Evolutionary conservation across 2,797 vertebrate genomes (phyloP).

Genomic region (Sebastes diaconus): DNA sequence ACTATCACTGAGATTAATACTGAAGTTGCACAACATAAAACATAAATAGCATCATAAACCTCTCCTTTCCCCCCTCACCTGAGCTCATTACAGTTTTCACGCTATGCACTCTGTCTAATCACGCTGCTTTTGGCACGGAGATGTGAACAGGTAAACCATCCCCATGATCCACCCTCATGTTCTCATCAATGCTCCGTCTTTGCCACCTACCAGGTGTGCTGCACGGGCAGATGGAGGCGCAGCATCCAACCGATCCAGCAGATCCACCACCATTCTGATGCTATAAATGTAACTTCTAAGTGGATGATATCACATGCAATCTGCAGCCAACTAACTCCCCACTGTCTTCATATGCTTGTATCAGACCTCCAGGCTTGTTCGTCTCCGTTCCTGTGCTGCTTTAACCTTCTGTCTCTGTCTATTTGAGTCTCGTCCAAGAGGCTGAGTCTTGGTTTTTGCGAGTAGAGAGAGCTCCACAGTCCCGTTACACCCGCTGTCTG

Average conservation of each 20-base stretch:
- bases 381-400: constrained; percentile 27
- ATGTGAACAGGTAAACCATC: constrained; percentile 48
- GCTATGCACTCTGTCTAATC: constrained; percentile 3
- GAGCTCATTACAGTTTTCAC: constrained; percentile 26
- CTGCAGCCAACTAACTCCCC: constrained; percentile 20
- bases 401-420: constrained; percentile 56
- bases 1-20: not conserved
- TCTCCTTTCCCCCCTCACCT: constrained; percentile 8
- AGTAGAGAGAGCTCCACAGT: not conserved
- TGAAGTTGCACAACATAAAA: not conserved
- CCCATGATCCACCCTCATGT: constrained; percentile 13
- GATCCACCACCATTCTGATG: not conserved
- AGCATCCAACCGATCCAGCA: constrained; percentile 37
- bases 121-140: constrained; percentile 15
- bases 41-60: not conserved
- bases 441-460: constrained; percentile 16
- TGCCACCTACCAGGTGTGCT: constrained; percentile 62
- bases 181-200: constrained; percentile 19
- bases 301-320: not conserved
- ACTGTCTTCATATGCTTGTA: constrained; percentile 8
- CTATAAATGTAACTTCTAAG: constrained; percentile 51
- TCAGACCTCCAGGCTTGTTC: constrained; percentile 44
- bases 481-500: constrained; percentile 27
- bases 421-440: constrained; percentile 44
- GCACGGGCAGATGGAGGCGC: constrained; percentile 71